phyloP scores from a whole-genome alignment of 2,797 vertebrate genomes.

The Propithecus deckenii region DNA sequence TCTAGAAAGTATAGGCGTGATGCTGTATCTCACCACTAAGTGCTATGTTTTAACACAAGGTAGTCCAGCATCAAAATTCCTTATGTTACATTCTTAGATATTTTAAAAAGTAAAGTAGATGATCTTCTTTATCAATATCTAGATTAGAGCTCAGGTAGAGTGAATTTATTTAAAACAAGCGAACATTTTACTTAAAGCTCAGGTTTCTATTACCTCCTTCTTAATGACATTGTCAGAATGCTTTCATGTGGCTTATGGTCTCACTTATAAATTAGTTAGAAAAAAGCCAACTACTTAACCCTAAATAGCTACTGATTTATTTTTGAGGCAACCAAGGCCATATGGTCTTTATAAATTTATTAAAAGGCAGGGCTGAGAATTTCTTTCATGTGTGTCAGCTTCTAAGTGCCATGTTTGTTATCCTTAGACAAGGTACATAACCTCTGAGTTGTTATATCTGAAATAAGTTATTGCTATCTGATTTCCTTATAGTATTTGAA shows the following conservation, averaged over 20 bases:
- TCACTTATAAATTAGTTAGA: slow-evolving; percentile 37
- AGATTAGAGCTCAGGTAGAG: slow-evolving; percentile 14
- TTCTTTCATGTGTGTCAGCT: slow-evolving; percentile 26
- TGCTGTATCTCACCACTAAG: background rate
- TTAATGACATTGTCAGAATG: background rate
- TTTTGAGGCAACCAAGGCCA: background rate
- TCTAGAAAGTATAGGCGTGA: background rate
- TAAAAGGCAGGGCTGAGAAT: slow-evolving; percentile 30
- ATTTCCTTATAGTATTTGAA: slow-evolving; percentile 3
- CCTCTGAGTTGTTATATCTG: background rate
- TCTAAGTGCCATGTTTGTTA: background rate
- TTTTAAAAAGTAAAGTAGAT: slow-evolving; percentile 22
- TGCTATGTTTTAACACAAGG: background rate
- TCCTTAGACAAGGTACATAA: background rate
- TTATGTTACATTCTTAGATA: background rate
- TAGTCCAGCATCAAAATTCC: background rate
- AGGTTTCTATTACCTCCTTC: background rate
- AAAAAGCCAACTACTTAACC: background rate
- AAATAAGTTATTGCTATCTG: slow-evolving; percentile 5
- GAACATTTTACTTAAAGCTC: slow-evolving; percentile 25
- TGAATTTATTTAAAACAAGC: slow-evolving; percentile 35
- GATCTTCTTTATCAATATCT: background rate
- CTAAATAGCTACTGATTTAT: slow-evolving; percentile 22
- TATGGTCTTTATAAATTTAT: background rate
- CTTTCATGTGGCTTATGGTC: background rate